Conservation (phyloP, 2,888 invertebrate genomes). For the Andrena minutula region DNA sequence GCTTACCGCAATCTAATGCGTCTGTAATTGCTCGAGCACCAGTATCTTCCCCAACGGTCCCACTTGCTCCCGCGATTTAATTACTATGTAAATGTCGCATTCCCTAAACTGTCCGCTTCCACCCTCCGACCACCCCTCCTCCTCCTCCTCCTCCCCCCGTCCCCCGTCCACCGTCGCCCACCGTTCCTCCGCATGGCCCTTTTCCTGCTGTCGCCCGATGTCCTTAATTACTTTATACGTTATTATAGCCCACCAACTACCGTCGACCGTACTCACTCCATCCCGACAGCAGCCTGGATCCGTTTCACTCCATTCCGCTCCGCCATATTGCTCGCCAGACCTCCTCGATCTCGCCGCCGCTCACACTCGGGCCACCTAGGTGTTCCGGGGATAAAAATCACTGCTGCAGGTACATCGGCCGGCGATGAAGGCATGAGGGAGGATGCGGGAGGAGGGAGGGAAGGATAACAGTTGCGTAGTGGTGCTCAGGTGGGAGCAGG, state of each 20-base stretch:
- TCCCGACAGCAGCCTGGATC: conserved; percentile 50
- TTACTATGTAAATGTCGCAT: conserved; percentile 85
- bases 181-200: conserved; percentile 60
- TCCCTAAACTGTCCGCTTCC: conserved; percentile 83
- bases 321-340: conserved; percentile 71
- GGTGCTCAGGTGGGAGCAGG: too few relatives aligned
- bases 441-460: too few relatives aligned
- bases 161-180: background rate
- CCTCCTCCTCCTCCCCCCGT: conserved; percentile 48
- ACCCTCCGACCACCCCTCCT: conserved; percentile 66
- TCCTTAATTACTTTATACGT: conserved; percentile 85
- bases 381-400: background rate
- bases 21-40: conserved; percentile 84
- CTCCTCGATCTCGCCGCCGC: conserved; percentile 47
- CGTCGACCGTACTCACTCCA: conserved; percentile 77
- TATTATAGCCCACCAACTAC: conserved; percentile 83
- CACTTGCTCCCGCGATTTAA: conserved; percentile 85
- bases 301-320: conserved; percentile 70
- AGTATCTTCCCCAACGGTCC: conserved; percentile 83
- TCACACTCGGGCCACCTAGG: background rate
- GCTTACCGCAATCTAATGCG: conserved; percentile 85
- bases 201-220: conserved; percentile 83
- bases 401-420: too few relatives aligned
- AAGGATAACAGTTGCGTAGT: too few relatives aligned
- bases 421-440: too few relatives aligned